Evolutionary conservation across 2,113 vertebrate genomes (phyloP), one percentile per base, ranked within the genome.

Genomic region (Cynocephalus volans): DNA sequence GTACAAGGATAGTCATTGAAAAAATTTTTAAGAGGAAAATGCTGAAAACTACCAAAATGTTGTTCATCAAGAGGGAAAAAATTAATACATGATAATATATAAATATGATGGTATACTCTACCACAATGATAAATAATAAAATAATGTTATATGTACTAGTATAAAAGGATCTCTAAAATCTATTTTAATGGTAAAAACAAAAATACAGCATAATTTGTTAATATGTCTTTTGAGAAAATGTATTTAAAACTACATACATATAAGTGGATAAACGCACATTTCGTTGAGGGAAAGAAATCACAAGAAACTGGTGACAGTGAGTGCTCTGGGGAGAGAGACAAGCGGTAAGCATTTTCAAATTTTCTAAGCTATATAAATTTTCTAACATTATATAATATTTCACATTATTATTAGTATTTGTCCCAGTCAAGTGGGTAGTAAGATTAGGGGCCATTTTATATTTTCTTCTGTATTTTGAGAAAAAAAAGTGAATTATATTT

Each of bases 401-500:
- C 64, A 50, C 2, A 58, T 50, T 88, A 82, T 69, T 83, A 50
- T 65, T 80, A 56, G 23, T 83, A 50, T 93, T 70, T 83, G 11
- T 23, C 12, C 36, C 7, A 75, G 58, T 80, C n/a, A 93, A 95
- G 33, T 56, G 4, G 28, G 21, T 73, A 14, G 41, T 80, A 50
- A 76, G 33, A 48, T 12, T 67, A 60, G 14, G 1, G 14, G 14
- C 6, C 72, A 58, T 64, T 95, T 88, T 95, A 70, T 50, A 77
- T 54, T 76, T 72, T 79, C 6, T 31, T 50, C 12, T 70, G 4
- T 81, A 83, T 48, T 93, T 89, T 85, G 45, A 88, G 28, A 58
- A 77, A 94, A 77, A 94, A 75, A 80, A 91, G 79, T 24, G 41
- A 70, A 52, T 80, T 15, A 21, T 72, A 82, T 93, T 83, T 87